Base-by-base conservation (phyloP, 2,888 invertebrate species). In the Cynaeus angustus region DNA sequence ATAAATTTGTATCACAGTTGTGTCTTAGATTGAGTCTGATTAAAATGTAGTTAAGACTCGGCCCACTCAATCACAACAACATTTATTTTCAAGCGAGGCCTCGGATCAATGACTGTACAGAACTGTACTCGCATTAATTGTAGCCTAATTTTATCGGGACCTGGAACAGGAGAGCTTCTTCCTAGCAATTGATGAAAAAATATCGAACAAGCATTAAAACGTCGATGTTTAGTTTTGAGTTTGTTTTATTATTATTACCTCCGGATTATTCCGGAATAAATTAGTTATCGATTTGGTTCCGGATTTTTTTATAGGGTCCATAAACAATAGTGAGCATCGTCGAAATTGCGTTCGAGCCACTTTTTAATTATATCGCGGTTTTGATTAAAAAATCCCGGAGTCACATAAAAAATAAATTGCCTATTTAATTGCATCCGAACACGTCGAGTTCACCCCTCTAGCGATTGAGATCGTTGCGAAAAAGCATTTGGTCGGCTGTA, bases 1-100 rank as follows among this genome's bases (percentile, higher is more conserved):
- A 84, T 83, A 85, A 84, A 85, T 85, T 85, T 84, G 85, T 85
- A 84, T 84, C 83, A 80, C 80, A 77, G 82, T 80, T 82, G 83
- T 84, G 83, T 83, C 82, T 82, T 82, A 83, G 84, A 85, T 84
- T 83, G 83, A 78, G 77, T 74, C 82, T 83, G 84, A 85, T 85
- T 85, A 85, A 84, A 84, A 70, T 67, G 84, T 85, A 83, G 83
- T 85, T 83, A 82, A 81, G 80, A 79, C 77, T 78, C 84, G 81
- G 80, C 84, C 84, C 84, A 84, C 84, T 83, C 80, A 75, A 74
- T 72, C 75, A 74, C 72, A 70, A 72, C 75, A 75, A 76, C 74
- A 74, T 78, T 78, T 77, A 78, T 77, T 78, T 77, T 62, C 59
- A 38, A 28, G 33, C 65, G 58, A 59, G 58, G 55, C 38, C 46